Conservation (phyloP, 2,797 vertebrate species). For the Coluber constrictor region DNA sequence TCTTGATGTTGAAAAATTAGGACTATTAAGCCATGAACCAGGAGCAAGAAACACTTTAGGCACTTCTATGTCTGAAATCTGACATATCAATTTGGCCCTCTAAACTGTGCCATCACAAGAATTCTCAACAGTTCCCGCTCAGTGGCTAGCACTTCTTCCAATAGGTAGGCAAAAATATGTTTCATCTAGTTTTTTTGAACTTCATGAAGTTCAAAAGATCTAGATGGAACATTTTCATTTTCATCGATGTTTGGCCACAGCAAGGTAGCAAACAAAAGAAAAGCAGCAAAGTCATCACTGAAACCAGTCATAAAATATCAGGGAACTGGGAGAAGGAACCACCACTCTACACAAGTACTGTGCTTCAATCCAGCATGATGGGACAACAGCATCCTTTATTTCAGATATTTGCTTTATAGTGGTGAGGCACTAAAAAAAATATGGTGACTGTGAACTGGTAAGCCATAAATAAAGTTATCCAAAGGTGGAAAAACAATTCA, state of each 20-base stretch:
- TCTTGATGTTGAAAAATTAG: neutral
- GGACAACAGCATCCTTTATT: neutral
- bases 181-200: neutral
- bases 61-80: neutral
- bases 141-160: neutral
- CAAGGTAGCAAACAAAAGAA: neutral
- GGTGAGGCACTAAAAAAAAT: neutral
- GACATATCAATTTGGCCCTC: neutral
- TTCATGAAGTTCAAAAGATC: too few relatives aligned
- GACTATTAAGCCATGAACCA: neutral
- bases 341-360: neutral
- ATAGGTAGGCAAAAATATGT: neutral
- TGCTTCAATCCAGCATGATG: neutral
- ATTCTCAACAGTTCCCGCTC: neutral
- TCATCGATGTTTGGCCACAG: neutral
- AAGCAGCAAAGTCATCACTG: neutral
- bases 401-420: neutral
- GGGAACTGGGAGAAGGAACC: neutral
- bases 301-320: neutral
- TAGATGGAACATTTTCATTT: too few relatives aligned
- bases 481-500: neutral
- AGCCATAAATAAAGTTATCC: neutral
- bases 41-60: neutral
- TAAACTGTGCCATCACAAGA: neutral
- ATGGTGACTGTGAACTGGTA: neutral